phyloP scores from a whole-genome alignment of 2,113 vertebrate species.

The Argyrosomus japonicus region DNA sequence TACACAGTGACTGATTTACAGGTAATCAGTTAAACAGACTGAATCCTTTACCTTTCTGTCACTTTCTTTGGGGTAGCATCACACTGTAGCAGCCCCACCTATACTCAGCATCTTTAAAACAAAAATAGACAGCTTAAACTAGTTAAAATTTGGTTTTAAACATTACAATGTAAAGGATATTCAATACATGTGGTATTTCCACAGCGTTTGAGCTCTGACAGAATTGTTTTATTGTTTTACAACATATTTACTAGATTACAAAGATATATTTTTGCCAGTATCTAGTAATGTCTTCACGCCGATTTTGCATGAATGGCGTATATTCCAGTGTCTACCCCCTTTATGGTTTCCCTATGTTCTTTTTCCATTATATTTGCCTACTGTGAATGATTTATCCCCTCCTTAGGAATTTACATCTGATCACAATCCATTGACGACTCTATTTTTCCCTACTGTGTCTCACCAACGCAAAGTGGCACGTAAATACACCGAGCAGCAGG shows the following conservation, averaged over 20 bases:
- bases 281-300: background rate
- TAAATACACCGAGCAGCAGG: slow-evolving; percentile 13
- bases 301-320: background rate
- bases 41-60: background rate
- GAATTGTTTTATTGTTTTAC: slow-evolving; percentile 26
- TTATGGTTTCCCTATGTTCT: slow-evolving; percentile 1
- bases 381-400: slow-evolving; percentile 26
- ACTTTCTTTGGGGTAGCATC: background rate
- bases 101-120: background rate
- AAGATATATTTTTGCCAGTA: background rate
- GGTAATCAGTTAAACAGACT: slow-evolving; percentile 36
- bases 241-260: slow-evolving; percentile 4
- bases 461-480: slow-evolving; percentile 16
- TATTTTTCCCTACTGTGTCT: slow-evolving; percentile 27
- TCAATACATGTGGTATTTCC: background rate
- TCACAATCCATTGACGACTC: slow-evolving; percentile 20
- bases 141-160: background rate
- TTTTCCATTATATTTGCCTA: slow-evolving; percentile 1
- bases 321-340: slow-evolving; percentile 10
- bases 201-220: slow-evolving; percentile 11
- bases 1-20: slow-evolving; percentile 31
- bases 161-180: background rate
- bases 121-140: background rate
- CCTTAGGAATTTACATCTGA: slow-evolving; percentile 34
- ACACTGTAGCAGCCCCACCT: background rate